Evolutionary conservation across 2,888 invertebrate genomes (phyloP).

Genomic region (Craniophora ligustri): DNA sequence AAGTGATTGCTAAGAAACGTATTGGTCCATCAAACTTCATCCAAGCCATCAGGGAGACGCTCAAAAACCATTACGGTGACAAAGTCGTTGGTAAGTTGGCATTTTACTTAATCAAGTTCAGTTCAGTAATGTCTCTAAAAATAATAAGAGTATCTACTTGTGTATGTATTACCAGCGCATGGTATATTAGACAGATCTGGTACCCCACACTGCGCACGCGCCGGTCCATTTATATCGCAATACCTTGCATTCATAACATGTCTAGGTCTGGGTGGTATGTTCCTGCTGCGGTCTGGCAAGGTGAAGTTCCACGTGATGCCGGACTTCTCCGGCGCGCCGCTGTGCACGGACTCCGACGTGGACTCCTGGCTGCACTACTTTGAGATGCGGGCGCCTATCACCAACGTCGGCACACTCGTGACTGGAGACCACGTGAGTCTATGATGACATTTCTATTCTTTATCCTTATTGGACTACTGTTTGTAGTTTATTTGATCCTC

Average conservation of each 20-base stretch:
- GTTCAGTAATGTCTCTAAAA: too few species aligned
- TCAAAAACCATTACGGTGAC: conserved; percentile 91
- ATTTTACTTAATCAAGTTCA: too few species aligned
- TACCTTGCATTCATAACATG: neutral
- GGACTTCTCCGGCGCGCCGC: conserved; percentile 94
- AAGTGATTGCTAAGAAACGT: conserved; percentile 92
- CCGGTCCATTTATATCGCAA: too few species aligned
- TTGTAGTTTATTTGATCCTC: too few species aligned
- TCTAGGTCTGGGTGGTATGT: conserved; percentile 95
- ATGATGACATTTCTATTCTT: too few species aligned
- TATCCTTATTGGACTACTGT: too few species aligned
- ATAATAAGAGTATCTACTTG: too few species aligned
- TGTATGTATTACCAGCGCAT: too few species aligned
- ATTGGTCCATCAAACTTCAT: conserved; percentile 93
- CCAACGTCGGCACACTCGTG: conserved; percentile 95
- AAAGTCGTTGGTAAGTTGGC: conserved; percentile 86
- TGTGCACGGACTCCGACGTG: conserved; percentile 92
- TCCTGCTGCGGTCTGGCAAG: conserved; percentile 94
- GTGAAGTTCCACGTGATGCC: conserved; percentile 98
- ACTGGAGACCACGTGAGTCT: conserved; percentile 95
- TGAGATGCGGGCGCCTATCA: conserved; percentile 96
- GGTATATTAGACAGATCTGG: too few species aligned
- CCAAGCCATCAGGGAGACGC: conserved; percentile 92
- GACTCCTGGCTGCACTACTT: conserved; percentile 97
- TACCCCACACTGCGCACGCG: too few species aligned